Base-by-base conservation (phyloP, 2,113 vertebrate genomes). In the Phrynosoma blainvillii region DNA sequence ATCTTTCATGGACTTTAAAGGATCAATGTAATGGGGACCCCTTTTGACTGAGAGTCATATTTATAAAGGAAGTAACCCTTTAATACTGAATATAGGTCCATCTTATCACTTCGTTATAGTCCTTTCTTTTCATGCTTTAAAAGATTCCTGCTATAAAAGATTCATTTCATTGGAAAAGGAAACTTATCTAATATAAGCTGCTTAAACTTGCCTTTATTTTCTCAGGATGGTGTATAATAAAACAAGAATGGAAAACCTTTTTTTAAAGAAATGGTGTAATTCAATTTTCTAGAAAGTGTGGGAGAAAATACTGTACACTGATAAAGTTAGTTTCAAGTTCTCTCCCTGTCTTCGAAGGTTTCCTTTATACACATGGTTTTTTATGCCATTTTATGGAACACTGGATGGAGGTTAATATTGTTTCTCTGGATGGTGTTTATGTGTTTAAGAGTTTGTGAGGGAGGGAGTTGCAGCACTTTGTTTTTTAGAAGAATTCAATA, bases 261-360 rank as follows among this genome's bases (percentile, higher is more conserved):
- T 59, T 16, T 59, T 62, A 59, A 36, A 36, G 23, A 76, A 74
- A 11, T 32, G 30, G 40, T 20, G 13, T 32, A 76, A 36, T 84
- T 75, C 10, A 13, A 62, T 84, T 75, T 59, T 16, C 32, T 36
- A 36, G 27, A 27, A 36, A 10, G 21, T 62, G 14, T 32, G 52
- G 83, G 21, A 21, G 30, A 74, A 14, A 62, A 18, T 25, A 30
- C 4, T 47, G 25, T 47, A 23, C 14, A 8, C 36, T 1, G 16
- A 12, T 86, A 84, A 16, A 23, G 79, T 84, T 90, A 78, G 42
- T 21, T 42, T 68, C n/a, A 76, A 5, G 80, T 10, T 89, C 88
- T 11, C 30, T 88, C 25, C 23, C 42, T 90, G 71, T 87, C 84
- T 88, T 91, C n/a, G 1, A 90, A 85, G 1, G 66, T 89, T 90